These are phyloP conservation scores for Eubasilissa splendida DNA, from an alignment of 2,888 invertebrate species.

Conservation along the genomic window DNA sequence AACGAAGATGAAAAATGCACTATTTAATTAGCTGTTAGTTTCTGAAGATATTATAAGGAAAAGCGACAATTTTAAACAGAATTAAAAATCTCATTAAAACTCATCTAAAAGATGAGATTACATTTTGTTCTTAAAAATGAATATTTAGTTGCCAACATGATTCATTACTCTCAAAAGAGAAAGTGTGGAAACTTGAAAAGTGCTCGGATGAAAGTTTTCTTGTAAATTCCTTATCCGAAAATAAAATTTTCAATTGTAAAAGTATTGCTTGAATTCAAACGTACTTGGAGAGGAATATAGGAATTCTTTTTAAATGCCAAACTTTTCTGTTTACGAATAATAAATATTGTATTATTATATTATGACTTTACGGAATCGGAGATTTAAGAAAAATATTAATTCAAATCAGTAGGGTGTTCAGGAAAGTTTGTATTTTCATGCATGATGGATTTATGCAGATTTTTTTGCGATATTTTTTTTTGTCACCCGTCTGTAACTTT, in stretches of 20 bases:
- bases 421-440: too few species aligned
- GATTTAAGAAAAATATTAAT: too few species aligned
- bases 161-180: slow-evolving; percentile 27
- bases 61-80: slow-evolving; percentile 19
- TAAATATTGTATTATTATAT: too few species aligned
- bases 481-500: too few species aligned
- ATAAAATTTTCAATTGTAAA: slow-evolving; percentile 35
- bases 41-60: not conserved
- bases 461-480: too few species aligned
- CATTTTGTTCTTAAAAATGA: slow-evolving; percentile 34
- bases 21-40: not conserved
- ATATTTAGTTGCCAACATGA: slow-evolving; percentile 23
- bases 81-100: slow-evolving; percentile 34
- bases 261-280: slow-evolving; percentile 15
- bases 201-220: not conserved
- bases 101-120: slow-evolving; percentile 39
- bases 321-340: not conserved
- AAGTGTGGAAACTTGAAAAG: slow-evolving; percentile 9
- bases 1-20: too few species aligned
- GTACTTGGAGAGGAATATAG: not conserved
- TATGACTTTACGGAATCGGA: too few species aligned
- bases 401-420: too few species aligned
- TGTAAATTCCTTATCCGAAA: slow-evolving; percentile 24
- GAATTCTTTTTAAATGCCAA: slow-evolving; percentile 23
- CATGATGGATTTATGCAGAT: too few species aligned